Evolutionary conservation across 2,888 invertebrate genomes (phyloP), one percentile per base, ranked within the genome.

Genomic region (Apodemia duryi): DNA sequence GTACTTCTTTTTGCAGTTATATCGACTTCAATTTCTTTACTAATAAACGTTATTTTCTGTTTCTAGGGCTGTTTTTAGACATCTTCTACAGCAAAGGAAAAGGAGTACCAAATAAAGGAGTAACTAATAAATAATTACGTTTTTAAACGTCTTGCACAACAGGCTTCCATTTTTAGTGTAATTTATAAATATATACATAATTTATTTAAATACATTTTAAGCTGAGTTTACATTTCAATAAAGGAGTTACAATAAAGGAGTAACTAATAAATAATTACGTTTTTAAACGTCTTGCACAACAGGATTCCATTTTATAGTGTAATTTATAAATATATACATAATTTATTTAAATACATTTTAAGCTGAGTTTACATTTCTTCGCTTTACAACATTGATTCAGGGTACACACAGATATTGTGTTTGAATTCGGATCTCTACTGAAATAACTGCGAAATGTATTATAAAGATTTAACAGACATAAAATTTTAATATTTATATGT

Each of bases 1-100:
- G 6, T 38, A 38, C 7, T 38, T 6, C 41, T 41, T 41, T 41
- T 41, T 41, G 41, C 41, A 41, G 4, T 35, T 35, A 5, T 35
- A 35, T 5, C 35, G 2, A 32, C 32, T 35, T 4, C 5, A 41
- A 41, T 41, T 41, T 41, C 43, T 10, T 10, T 2, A 43, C 43
- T 43, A 11, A 43, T 5, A 3, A 43, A 43, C 9, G 43, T 43
- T 43, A 11, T 6, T 64, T 61, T 66, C 66, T 93, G 93, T 35
- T 94, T 86, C 71, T 94, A 76, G 98, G 97, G 52, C 90, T 97
- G 38, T 95, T 96, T 75, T 88, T 97, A 51, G 97, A 97, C 78
- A 94, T 95, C 77, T 86, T 95, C 74, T 96, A 94, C 82, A 95
- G 95, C 51, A 95, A 94, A 77, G 77, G 84, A 38, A 90, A 82